Base-by-base conservation (phyloP, 2,113 vertebrate species). In the Nibea albiflora region DNA sequence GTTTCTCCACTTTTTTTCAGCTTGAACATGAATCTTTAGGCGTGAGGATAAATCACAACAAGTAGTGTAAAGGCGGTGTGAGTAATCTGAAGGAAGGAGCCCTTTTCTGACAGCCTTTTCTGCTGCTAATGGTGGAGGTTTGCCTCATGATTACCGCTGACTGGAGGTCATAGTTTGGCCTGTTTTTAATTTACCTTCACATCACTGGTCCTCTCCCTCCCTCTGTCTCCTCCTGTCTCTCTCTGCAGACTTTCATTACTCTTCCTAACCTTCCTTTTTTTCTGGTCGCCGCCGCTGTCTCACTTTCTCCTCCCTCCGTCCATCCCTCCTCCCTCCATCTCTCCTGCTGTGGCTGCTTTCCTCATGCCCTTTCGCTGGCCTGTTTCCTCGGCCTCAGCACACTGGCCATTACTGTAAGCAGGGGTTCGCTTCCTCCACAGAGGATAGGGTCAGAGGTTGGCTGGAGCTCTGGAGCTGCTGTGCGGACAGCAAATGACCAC, bases 361-460 rank as follows among this genome's bases (percentile, higher is more conserved):
- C 24, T 31, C 4, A 3, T 83, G 85, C 79, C 90, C 87, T 87
- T 87, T 91, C 0, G 26, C 65, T 68, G 78, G 72, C 75, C 80
- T 58, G 73, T 46, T 78, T 47, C 81, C 86, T 83, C 82, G 61
- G 63, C 76, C 77, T 69, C 77, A 73, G 73, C 87, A 17, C 70
- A 68, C 50, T 4, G 31, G 53, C 86, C 82, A 86, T 91, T 90
- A 90, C 60, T 77, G 81, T 65, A 64, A 62, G 75, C 90, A 78
- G 76, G 58, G 74, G 78, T 81, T 80, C 78, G 77, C 73, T 26
- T 85, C 77, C 85, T 88, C 89, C 80, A n/a, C 82, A 64, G 87
- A 80, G 80, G 76, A 35, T 11, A 39, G 83, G 91, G 92, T 94
- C 85, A 92, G 73, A 84, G 90, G 89, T 91, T 1, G 12, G 79